phyloP scores from a whole-genome alignment of 2,797 vertebrate species.

The Perodicticus potto region DNA sequence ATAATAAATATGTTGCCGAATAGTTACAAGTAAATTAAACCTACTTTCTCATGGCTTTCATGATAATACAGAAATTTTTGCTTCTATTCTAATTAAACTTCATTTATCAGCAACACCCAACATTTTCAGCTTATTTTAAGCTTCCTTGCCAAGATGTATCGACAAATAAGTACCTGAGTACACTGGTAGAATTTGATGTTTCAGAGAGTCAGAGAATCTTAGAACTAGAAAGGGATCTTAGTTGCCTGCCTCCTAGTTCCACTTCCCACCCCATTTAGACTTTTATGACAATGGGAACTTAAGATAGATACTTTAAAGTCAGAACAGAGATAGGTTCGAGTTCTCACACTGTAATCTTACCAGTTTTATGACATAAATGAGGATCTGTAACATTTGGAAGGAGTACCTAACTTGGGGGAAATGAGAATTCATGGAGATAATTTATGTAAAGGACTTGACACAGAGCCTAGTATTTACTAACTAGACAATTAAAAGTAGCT shows the following conservation, averaged over 20 bases:
- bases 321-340: background rate
- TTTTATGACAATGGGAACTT: background rate
- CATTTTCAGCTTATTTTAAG: background rate
- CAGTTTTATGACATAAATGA: background rate
- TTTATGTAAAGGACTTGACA: background rate
- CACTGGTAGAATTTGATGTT: background rate
- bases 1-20: slow-evolving; percentile 23
- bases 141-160: background rate
- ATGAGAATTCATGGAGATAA: background rate
- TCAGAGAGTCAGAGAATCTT: background rate
- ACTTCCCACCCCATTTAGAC: background rate
- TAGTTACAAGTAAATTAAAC: slow-evolving; percentile 26
- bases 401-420: background rate
- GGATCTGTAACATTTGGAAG: background rate
- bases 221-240: background rate
- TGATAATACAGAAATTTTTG: background rate
- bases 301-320: background rate
- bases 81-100: slow-evolving; percentile 25
- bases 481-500: background rate
- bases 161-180: background rate
- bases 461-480: slow-evolving; percentile 4
- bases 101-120: background rate
- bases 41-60: slow-evolving; percentile 16
- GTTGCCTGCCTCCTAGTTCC: background rate
- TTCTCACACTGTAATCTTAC: background rate